Evolutionary conservation across 2,797 vertebrate species (phyloP).

Genomic region (Sus cebifrons): DNA sequence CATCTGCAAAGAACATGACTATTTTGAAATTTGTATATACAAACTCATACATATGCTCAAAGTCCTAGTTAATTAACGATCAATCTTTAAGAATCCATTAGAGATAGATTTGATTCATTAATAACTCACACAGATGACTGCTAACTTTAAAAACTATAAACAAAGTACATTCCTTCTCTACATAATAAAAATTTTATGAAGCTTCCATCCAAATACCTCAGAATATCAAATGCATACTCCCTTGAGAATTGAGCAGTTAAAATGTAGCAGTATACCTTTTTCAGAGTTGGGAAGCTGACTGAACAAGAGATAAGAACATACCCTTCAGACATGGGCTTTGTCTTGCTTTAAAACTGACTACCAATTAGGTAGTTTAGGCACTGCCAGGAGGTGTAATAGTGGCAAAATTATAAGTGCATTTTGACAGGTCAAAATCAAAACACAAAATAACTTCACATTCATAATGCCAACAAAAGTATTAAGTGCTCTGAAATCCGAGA

Average conservation of each 20-base stretch:
- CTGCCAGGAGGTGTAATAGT: background rate
- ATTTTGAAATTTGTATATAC: background rate
- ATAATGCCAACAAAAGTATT: background rate
- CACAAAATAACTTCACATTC: background rate
- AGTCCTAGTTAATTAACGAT: constrained; percentile 20
- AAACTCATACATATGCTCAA: constrained; percentile 31
- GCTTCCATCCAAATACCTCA: constrained; percentile 54
- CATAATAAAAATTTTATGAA: constrained; percentile 44
- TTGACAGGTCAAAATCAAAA: constrained; percentile 12
- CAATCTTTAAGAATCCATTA: background rate
- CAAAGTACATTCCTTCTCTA: constrained; percentile 49
- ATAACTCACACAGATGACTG: background rate
- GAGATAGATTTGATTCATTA: constrained; percentile 59
- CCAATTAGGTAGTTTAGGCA: constrained; percentile 30
- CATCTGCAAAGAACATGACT: constrained; percentile 38
- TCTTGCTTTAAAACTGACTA: constrained; percentile 47
- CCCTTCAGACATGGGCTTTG: background rate
- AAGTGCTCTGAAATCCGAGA: constrained; percentile 36
- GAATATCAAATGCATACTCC: constrained; percentile 41
- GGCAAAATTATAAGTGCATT: constrained; percentile 1
- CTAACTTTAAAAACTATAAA: constrained; percentile 45
- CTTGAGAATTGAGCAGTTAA: constrained; percentile 43
- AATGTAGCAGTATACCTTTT: background rate
- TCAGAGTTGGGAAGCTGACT: background rate
- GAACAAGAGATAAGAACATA: background rate